Percentiles rank a stretch among this genome's conserved stretches.
Conservation (phyloP, 1,140 invertebrate species). For the Cydia splendana region DNA sequence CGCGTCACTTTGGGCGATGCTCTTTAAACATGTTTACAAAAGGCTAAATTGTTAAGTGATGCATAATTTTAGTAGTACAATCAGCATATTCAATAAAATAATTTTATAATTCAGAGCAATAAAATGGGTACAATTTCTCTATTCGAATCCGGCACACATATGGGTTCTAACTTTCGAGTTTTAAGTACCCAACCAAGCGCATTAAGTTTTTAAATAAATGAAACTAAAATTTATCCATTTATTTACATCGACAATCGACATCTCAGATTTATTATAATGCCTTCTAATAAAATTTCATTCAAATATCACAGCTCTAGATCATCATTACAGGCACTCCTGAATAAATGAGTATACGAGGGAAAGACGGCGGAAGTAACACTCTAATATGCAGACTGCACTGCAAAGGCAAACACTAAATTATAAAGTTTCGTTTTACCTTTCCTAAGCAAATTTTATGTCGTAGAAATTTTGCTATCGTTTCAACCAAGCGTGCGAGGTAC, state of each 20-base stretch:
- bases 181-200: no score
- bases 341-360: background rate
- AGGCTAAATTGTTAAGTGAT: constrained; percentile 22
- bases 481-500: background rate
- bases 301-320: no score
- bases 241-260: no score
- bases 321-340: no score
- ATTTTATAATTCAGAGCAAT: background rate
- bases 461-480: background rate
- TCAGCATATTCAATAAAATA: background rate
- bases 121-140: no score
- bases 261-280: no score
- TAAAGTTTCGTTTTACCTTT: background rate
- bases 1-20: constrained; percentile 21
- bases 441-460: background rate
- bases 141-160: no score
- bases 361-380: background rate
- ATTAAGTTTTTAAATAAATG: no score
- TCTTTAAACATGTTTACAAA: constrained; percentile 17
- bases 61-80: background rate
- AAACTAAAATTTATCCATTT: no score
- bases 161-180: no score
- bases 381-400: background rate
- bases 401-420: background rate
- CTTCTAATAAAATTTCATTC: no score